Evolutionary conservation across 2,797 vertebrate genomes (phyloP).

Genomic region (Etheostoma perlongum): DNA sequence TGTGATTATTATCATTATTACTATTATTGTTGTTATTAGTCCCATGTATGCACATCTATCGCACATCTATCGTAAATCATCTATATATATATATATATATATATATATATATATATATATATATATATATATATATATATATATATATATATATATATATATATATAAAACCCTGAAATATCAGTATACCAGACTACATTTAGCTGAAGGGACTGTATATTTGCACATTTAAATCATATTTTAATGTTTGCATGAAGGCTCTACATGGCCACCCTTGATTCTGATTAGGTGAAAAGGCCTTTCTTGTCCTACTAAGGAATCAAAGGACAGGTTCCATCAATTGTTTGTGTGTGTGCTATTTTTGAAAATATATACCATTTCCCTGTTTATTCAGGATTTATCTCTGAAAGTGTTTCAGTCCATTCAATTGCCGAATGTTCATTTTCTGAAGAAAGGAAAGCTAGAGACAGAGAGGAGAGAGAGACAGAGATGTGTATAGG

Average conservation of each 20-base stretch:
- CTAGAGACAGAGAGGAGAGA: conserved; percentile 32
- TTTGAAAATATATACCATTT: conserved; percentile 43
- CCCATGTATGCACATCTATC: neutral
- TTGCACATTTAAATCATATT: conserved; percentile 7
- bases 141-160: too few relatives aligned
- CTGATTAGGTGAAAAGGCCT: conserved; percentile 30
- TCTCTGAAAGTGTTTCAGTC: conserved; percentile 55
- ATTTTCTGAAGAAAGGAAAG: conserved; percentile 44
- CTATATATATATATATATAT: too few relatives aligned
- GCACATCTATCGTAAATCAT: neutral
- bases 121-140: too few relatives aligned
- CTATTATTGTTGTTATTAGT: neutral
- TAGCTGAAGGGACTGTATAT: neutral
- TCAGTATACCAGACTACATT: neutral
- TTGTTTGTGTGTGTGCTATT: conserved; percentile 32
- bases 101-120: too few relatives aligned
- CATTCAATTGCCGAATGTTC: conserved; percentile 55
- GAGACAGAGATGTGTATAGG: conserved; percentile 66
- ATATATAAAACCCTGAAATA: too few relatives aligned
- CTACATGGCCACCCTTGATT: conserved; percentile 2
- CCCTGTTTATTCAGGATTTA: conserved; percentile 57
- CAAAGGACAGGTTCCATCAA: conserved; percentile 31
- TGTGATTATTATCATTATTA: conserved; percentile 20
- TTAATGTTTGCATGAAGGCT: conserved; percentile 4
- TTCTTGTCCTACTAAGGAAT: conserved; percentile 13